Percentiles rank a stretch among this genome's conserved stretches.
These are phyloP conservation scores for Amblyopsis rosae DNA, from an alignment of 2,113 vertebrate species.

Conservation along the genomic window DNA sequence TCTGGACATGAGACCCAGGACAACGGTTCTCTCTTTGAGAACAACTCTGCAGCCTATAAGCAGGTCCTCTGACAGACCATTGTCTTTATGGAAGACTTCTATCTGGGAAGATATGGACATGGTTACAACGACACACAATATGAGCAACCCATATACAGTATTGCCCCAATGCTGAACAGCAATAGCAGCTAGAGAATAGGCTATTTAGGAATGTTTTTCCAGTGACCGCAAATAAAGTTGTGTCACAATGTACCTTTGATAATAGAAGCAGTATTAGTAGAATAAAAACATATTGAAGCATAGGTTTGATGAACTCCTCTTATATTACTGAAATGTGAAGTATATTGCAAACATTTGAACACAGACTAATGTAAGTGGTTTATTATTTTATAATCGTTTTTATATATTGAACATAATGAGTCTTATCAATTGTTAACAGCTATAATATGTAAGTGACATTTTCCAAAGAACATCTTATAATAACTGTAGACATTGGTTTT, in stretches of 20 bases:
- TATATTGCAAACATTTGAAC: too few species aligned
- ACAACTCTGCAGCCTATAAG: constrained; percentile 86
- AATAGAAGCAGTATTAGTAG: not conserved
- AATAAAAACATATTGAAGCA: not conserved
- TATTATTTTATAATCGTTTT: too few species aligned
- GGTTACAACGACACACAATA: not conserved
- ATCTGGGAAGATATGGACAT: constrained; percentile 36
- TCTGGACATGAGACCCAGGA: constrained; percentile 90
- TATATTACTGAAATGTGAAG: too few species aligned
- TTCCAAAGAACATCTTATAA: not conserved
- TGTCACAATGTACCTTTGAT: too few species aligned
- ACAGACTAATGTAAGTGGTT: too few species aligned
- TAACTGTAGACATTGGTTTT: not conserved
- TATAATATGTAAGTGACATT: not conserved
- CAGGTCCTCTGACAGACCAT: constrained; percentile 85
- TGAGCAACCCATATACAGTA: too few species aligned
- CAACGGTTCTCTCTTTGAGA: constrained; percentile 88
- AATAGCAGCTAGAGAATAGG: not conserved
- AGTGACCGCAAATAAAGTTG: not conserved
- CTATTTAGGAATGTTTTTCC: not conserved
- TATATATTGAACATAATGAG: too few species aligned
- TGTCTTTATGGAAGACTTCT: constrained; percentile 69
- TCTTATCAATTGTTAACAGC: too few species aligned
- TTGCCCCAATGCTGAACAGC: too few species aligned
- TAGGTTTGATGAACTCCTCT: too few species aligned